These are phyloP conservation scores for Aplidium turbinatum DNA, from an alignment of 23 tunicate species.

Conservation along the genomic window DNA sequence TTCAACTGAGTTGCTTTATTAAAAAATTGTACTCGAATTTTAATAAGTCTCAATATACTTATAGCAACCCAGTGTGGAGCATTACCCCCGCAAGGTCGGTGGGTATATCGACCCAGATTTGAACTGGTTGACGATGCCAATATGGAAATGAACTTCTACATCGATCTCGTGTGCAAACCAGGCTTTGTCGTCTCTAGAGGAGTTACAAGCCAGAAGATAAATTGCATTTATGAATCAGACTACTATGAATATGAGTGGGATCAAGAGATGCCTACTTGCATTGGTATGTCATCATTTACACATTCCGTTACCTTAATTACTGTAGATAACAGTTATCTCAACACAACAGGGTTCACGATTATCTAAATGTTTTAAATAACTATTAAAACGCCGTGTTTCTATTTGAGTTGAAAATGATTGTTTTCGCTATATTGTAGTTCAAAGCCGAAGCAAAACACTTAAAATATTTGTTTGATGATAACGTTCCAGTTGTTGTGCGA, in stretches of 20 bases:
- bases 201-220: conserved; percentile 42
- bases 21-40: neutral
- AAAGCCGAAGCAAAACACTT: too few relatives aligned
- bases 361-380: neutral
- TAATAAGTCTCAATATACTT: too few relatives aligned
- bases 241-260: conserved; percentile 70
- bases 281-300: conserved; percentile 30
- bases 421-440: too few relatives aligned
- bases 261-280: conserved; percentile 27
- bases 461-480: too few relatives aligned
- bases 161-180: conserved; percentile 46
- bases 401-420: too few relatives aligned
- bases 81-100: conserved; percentile 37
- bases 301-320: neutral
- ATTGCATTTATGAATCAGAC: conserved; percentile 66
- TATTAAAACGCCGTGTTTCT: too few relatives aligned
- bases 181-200: conserved; percentile 41
- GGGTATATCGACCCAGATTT: conserved; percentile 26
- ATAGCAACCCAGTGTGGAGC: conserved; percentile 61
- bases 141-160: conserved; percentile 9
- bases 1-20: too few relatives aligned
- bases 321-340: too few relatives aligned
- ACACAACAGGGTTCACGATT: neutral
- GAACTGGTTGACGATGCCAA: conserved; percentile 13
- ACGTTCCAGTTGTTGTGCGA: too few relatives aligned